Base-by-base conservation (phyloP, 2,888 invertebrate species). In the Drosophila anceps region DNA sequence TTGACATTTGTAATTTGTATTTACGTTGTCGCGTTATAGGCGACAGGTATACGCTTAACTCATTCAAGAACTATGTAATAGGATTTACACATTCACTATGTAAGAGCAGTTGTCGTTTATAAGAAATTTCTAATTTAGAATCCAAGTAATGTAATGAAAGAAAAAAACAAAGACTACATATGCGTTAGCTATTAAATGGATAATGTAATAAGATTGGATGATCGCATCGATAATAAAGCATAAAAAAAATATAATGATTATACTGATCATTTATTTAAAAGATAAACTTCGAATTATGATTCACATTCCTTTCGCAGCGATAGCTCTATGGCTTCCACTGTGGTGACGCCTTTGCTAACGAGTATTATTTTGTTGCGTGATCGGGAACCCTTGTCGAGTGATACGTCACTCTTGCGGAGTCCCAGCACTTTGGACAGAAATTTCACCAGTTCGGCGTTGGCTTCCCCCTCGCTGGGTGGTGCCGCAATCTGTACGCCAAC, bases 381-480 rank as follows among this genome's bases (percentile, higher is more conserved):
- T 71, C 94, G 94, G 1, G 94, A 94, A 13, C 95, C 95, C 92
- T 94, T 90, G 58, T 96, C 96, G 58, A 97, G 91, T 0, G 94
- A 93, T 0, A 97, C 94, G 82, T 96, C 95, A 73, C 95, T 95
- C 92, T 96, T 96, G 69, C 95, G 94, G 2, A 96, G 84, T 13
- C 95, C 95, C 39, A 97, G 92, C n/a, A 96, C 93, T 76, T 94
- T 94, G 0, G 96, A 94, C 55, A 97, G 92, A 87, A 95, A 97
- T 91, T 95, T 96, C 0, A 97, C 93, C 10, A 97, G 93, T 90
- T 96, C 97, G 0, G 95, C 94, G 87, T 97, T 97, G 13, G 97
- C 97, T 93, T 96, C 96, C 4, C 97, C 97, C 88, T 97, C 97
- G 6, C 95, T 94, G 0, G 97, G 96, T n/a, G 96, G 96, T 1